These are phyloP conservation scores for Eristalinus aeneus DNA, from an alignment of 2,888 invertebrate genomes.

Conservation along the genomic window DNA sequence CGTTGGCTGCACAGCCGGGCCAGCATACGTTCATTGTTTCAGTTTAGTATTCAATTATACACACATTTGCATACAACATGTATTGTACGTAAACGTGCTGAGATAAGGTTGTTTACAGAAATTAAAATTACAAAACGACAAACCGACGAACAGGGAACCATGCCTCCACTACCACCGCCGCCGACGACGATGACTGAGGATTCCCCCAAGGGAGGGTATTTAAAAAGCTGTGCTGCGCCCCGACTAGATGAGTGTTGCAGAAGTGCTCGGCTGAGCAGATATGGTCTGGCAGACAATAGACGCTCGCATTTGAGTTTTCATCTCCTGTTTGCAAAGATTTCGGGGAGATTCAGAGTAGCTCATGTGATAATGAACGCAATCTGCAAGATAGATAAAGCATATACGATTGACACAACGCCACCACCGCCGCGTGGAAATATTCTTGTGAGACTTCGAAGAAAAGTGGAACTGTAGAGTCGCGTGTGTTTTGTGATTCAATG, in stretches of 20 bases:
- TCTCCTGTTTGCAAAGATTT: constrained; percentile 24
- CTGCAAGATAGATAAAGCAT: constrained; percentile 28
- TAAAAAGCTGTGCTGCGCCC: constrained; percentile 20
- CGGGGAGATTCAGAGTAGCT: not conserved
- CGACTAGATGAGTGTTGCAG: not conserved
- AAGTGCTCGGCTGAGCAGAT: constrained; percentile 18
- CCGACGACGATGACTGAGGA: not conserved
- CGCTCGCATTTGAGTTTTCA: not conserved
- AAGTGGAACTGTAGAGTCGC: not conserved
- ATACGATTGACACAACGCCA: not conserved
- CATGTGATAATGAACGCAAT: constrained; percentile 56
- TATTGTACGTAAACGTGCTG: constrained; percentile 27
- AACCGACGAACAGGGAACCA: constrained; percentile 15
- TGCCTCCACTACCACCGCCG: too few relatives aligned
- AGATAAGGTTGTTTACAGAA: constrained; percentile 79
- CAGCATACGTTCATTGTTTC: constrained; percentile 36
- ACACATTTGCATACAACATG: constrained; percentile 21
- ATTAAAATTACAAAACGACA: constrained; percentile 66
- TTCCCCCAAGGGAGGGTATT: constrained; percentile 22
- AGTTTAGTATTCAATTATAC: not conserved
- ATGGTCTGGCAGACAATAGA: constrained; percentile 25
- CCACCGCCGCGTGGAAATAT: not conserved
- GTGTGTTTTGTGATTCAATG: not conserved
- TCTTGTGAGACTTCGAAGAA: not conserved
- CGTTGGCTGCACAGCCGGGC: not conserved